phyloP scores from a whole-genome alignment of 2,113 vertebrate species.

The Gorsachius goisagi region DNA sequence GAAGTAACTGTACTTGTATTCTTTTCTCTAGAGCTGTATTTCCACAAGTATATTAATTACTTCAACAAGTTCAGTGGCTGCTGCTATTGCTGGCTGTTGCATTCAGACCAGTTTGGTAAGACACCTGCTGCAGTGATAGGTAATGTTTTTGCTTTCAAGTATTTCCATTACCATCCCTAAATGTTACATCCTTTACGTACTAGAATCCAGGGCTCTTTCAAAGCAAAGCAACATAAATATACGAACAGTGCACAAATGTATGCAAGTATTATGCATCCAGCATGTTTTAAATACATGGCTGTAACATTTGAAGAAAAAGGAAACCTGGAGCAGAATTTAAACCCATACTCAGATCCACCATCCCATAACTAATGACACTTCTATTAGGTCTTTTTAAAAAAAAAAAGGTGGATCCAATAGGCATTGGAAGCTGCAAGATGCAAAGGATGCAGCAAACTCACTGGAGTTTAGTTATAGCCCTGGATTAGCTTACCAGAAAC shows the following conservation, averaged over 20 bases:
- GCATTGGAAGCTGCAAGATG: background rate
- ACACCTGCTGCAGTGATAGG: background rate
- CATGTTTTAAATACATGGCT: background rate
- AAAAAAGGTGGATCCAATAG: background rate
- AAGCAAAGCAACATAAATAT: background rate
- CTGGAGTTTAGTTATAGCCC: background rate
- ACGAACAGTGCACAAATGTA: background rate
- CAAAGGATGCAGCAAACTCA: background rate
- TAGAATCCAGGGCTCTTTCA: background rate
- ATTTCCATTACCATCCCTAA: background rate
- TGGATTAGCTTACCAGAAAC: background rate
- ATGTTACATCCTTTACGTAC: background rate
- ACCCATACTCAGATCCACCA: background rate
- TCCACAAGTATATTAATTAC: background rate
- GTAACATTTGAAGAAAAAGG: background rate
- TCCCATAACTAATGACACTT: background rate
- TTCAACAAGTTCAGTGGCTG: background rate
- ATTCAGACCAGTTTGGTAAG: background rate
- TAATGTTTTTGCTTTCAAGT: background rate
- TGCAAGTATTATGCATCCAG: background rate
- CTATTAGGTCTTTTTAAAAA: background rate
- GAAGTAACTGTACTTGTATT: background rate
- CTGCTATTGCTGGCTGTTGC: background rate
- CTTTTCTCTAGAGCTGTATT: background rate
- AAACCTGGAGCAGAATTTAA: background rate